A percentile compares a stretch with the other conserved stretches of the same genome.
Evolutionary conservation across 2,113 vertebrate species (phyloP).

Genomic region (Saguinus imperator): DNA sequence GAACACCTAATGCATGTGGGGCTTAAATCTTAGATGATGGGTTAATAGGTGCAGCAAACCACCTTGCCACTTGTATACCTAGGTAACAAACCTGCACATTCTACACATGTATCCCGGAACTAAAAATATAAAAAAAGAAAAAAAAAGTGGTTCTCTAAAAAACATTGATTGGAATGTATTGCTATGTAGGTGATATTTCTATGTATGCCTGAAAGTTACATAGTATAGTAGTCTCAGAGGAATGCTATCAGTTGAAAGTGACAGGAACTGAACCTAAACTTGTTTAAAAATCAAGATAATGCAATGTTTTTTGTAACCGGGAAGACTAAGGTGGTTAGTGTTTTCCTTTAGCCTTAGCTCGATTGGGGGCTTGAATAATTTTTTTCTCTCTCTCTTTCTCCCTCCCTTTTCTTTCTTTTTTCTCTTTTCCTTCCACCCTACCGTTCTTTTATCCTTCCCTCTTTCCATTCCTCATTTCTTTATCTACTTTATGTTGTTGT

Average conservation of each 20-base stretch:
- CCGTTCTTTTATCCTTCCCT: too few relatives aligned
- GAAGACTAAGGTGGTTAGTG: not conserved
- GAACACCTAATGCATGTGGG: too few relatives aligned
- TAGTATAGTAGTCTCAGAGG: not conserved
- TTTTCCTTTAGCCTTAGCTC: not conserved
- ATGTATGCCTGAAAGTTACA: not conserved
- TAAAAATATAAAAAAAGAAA: not conserved
- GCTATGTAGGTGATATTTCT: not conserved
- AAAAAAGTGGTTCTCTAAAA: not conserved
- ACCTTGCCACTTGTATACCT: too few relatives aligned
- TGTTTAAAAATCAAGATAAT: not conserved
- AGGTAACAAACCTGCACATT: too few relatives aligned
- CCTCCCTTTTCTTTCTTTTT: not conserved
- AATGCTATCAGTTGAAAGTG: not conserved
- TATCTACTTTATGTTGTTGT: not conserved
- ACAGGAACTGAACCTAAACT: not conserved
- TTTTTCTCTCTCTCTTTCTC: not conserved
- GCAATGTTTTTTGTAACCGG: not conserved
- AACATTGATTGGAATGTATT: not conserved
- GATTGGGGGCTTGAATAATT: not conserved
- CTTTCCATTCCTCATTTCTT: not conserved
- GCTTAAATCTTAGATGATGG: too few relatives aligned
- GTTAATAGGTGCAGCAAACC: too few relatives aligned
- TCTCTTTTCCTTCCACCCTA: not conserved
- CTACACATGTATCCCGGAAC: not conserved